Conservation (phyloP, 2,888 invertebrate species). For the Trissonchulus latispiculum region DNA sequence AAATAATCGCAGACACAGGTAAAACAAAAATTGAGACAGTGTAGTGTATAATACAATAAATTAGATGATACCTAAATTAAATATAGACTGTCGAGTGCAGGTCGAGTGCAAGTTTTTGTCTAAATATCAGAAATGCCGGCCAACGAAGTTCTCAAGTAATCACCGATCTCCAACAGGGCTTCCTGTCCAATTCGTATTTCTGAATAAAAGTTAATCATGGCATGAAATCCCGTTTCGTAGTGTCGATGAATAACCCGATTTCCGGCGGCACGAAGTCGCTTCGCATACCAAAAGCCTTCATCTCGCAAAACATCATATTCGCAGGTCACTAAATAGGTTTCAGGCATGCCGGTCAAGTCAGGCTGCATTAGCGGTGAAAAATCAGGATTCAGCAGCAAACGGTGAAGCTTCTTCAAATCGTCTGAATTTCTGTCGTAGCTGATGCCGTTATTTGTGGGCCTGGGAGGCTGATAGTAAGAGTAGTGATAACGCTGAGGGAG, state of each 20-base stretch:
- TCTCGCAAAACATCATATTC: slow-evolving; percentile 47
- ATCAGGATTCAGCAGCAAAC: slow-evolving; percentile 35
- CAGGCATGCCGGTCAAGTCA: slow-evolving; percentile 38
- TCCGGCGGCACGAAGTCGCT: slow-evolving; percentile 37
- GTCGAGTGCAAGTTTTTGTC: too few relatives aligned
- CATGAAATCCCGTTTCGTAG: slow-evolving; percentile 34
- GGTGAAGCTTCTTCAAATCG: slow-evolving; percentile 25
- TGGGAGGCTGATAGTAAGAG: background rate
- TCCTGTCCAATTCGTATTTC: background rate
- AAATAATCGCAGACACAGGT: too few relatives aligned
- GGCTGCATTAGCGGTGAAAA: slow-evolving; percentile 44
- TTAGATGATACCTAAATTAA: too few relatives aligned
- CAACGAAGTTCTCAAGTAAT: slow-evolving; percentile 13
- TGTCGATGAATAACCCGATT: slow-evolving; percentile 36
- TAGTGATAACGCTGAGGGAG: background rate
- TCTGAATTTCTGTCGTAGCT: background rate
- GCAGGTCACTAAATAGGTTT: slow-evolving; percentile 44
- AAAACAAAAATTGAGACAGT: too few relatives aligned
- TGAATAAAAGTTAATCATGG: slow-evolving; percentile 28
- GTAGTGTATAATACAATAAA: too few relatives aligned
- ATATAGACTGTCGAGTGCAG: too few relatives aligned
- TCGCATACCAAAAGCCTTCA: slow-evolving; percentile 45
- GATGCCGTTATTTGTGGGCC: background rate
- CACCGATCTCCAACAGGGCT: background rate
- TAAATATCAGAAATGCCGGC: too few relatives aligned